Evolutionary conservation across 2,113 vertebrate genomes (phyloP), one percentile per base, ranked within the genome.

Genomic region (Petroica traversi): DNA sequence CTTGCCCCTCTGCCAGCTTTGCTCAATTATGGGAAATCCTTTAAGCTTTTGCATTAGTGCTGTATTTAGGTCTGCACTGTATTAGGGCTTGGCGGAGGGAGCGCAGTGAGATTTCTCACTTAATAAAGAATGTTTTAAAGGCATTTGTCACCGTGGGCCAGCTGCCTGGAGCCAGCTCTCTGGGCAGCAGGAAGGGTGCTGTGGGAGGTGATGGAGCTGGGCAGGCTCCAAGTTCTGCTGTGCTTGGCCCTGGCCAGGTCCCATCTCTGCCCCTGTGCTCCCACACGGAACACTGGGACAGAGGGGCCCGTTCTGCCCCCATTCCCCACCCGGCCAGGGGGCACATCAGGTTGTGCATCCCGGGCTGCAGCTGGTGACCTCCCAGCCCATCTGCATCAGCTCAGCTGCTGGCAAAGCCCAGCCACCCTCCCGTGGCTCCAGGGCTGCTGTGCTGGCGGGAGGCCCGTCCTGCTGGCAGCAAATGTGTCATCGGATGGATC

Each of bases 21-120:
- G 85, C 88, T 92, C 92, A 92, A 4, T 87, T 92, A 86, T 92
- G 89, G 84, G 89, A 95, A 97, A 96, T 91, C 94, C 95, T 79
- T 92, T 94, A 94, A 94, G 89, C 96, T 95, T 76, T 83, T 5
- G 68, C 82, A 93, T 94, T 94, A 90, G 89, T 67, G 73, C 85
- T 73, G 80, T 95, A 93, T 96, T 96, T 86, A 94, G 80, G 69
- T 80, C 85, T 93, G 86, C 11, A 3, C 79, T 91, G 93, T 43
- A 93, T 92, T 93, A 89, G 51, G 57, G 41, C 91, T 95, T 76
- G 80, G 90, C 43, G 0, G 19, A 26, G 45, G 62, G 58, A 88
- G 46, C 1, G 0, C 55, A 67, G 71, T 74, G 63, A 46, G 59
- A 63, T 59, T 93, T 94, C 81, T 91, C 83, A 66, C 79, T 84